Evolutionary conservation across 1,140 invertebrate species (phyloP), one percentile per base, ranked within the genome.

Genomic region (Medauroidea extradentata): DNA sequence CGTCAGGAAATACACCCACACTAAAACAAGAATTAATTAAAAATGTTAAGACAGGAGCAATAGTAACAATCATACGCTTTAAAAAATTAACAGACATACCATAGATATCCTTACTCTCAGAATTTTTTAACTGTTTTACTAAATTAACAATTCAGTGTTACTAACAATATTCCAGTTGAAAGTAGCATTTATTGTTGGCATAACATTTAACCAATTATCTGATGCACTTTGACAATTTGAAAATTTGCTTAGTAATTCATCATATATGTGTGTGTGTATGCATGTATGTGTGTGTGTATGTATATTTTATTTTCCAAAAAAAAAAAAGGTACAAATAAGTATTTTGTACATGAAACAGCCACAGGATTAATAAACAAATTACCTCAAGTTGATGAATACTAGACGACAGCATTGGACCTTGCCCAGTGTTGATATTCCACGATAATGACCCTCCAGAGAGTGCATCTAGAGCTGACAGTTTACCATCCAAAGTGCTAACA

Each of bases 401-500:
- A 1, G 92, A 94, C 13, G 89, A 90, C 7, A 94, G 74, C 62
- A 95, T 79, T 8, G 89, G 83, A 25, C 82, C 81, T 14, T 86
- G 79, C 29, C 82, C 84, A 43, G 90, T 91, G 43, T 85, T 77
- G 34, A 93, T 67, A 63, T 81, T 83, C 92, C 92, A 96, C 54
- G 80, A 73, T 60, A 88, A 70, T 51, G 80, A 68, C n/a, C 91
- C 91, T 65, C 82, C 79, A 50, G 84, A 75, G 18, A 77, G 74
- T 19, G 81, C 74, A 73, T 91, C 85, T 53, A 96, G 74, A 4
- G 91, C 90, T 52, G 89, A 86, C 25, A 96, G 61, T 60, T 83
- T 81, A 3, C 94, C 94, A 84, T 96, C 93, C 44, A 96, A 74
- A 29, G 92, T 94, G 67, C 89, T 94, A 23, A 96, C 85, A 66